Evolutionary conservation across 2,113 vertebrate species (phyloP), one percentile per base, ranked within the genome.

Genomic region (Pygoscelis antarcticus): DNA sequence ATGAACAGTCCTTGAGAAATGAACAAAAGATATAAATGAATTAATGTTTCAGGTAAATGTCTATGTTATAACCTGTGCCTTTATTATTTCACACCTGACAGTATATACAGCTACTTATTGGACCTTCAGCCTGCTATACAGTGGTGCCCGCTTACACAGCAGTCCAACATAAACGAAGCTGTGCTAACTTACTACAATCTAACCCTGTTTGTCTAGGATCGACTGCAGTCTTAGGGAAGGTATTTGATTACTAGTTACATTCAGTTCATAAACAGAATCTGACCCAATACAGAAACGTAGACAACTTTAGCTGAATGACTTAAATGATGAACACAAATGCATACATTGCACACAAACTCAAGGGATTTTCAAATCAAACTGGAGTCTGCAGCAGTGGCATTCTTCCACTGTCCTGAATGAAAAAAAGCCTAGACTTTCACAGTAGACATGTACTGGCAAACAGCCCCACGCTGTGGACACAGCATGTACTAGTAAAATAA

Each of bases 401-500:
- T 77, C 42, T 78, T 71, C 29, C 21, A 16, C 36, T 30, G 27
- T 8, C 16, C 52, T 32, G 66, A 57, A 71, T 5, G 8, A n/a
- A 29, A 71, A 78, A 86, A 69, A 75, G 36, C 52, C 51, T n/a
- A 8, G 10, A 25, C 19, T 66, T 68, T 54, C 34, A 42, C 52
- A 47, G 18, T 0, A 71, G 44, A 23, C 19, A 42, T 78, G 60
- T 64, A 7, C 57, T 65, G 79, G 92, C 77, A 49, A 96, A 97
- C 52, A 97, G 95, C 97, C 82, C 96, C 97, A 91, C 83, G 0
- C 69, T 69, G 94, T 94, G 97, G 95, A 72, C 84, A 46, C n/a
- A 19, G 20, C 19, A 32, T 3, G 34, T 57, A 84, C 38, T 47
- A 30, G 18, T 16, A 75, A 90, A 78, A 78, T 27, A 61, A n/a